These are phyloP conservation scores for Halocynthia roretzi DNA, from an alignment of 23 tunicate species.

Conservation along the genomic window DNA sequence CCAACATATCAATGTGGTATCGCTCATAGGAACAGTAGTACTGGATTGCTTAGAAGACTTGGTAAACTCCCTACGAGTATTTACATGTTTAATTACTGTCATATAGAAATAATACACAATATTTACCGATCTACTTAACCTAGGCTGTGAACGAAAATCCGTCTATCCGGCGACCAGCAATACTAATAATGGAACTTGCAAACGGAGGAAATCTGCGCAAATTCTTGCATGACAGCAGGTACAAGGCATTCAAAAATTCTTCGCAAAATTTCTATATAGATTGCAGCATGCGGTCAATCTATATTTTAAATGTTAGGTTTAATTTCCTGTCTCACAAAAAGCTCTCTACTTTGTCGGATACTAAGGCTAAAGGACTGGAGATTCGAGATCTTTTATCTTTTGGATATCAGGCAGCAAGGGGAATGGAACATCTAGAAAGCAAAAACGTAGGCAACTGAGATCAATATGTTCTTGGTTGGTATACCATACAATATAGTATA, in stretches of 20 bases:
- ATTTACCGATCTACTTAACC: neutral
- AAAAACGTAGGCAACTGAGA: conserved; percentile 43
- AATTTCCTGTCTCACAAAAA: neutral
- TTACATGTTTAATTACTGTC: no score
- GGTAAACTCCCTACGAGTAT: neutral
- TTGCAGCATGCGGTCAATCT: neutral
- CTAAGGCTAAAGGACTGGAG: neutral
- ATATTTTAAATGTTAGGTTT: neutral
- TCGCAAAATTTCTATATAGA: neutral
- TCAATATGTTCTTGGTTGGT: neutral
- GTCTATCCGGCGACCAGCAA: conserved; percentile 21
- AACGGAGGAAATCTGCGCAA: conserved; percentile 44
- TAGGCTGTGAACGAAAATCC: neutral
- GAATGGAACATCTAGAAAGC: conserved; percentile 62
- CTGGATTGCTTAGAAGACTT: conserved; percentile 41
- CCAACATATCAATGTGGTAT: conserved; percentile 42
- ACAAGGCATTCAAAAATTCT: neutral
- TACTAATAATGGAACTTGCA: conserved; percentile 67
- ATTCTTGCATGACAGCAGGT: conserved; percentile 21
- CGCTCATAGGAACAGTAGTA: conserved; percentile 52
- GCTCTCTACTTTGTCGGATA: neutral
- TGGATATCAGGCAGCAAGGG: conserved; percentile 44
- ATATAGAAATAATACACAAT: no score
- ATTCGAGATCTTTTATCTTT: conserved; percentile 44
- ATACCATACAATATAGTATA: neutral